Conservation (phyloP, 30 jellyfish, hydroid and myxozoan genomes). For the Chrysaora quinquecirrha region DNA sequence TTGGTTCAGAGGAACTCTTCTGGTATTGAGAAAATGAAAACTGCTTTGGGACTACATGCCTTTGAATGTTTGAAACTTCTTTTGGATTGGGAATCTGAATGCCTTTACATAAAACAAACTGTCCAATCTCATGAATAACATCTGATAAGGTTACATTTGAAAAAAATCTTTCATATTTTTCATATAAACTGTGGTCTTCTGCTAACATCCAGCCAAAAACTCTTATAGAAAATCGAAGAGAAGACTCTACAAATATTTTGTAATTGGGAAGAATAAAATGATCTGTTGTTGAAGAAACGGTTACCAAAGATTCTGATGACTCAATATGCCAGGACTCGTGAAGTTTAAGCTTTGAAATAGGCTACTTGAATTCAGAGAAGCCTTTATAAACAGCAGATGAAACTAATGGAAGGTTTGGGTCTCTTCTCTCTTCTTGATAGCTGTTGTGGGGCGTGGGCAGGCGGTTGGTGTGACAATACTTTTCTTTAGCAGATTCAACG, state of each 20-base stretch:
- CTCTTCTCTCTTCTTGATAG: slow-evolving; percentile 44
- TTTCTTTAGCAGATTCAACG: slow-evolving; percentile 41
- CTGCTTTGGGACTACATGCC: slow-evolving; percentile 21
- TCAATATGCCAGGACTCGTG: slow-evolving; percentile 23
- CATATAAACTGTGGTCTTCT: neutral
- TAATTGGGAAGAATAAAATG: neutral
- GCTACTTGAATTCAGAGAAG: slow-evolving; percentile 8
- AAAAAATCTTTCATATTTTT: slow-evolving; percentile 6
- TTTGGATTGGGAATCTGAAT: neutral
- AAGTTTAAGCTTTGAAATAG: slow-evolving; percentile 9
- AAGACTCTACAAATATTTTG: slow-evolving; percentile 9
- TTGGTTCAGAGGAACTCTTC: neutral
- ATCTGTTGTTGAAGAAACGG: neutral
- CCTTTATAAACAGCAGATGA: no score
- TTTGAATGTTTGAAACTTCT: neutral
- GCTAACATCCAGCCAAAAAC: slow-evolving; percentile 29
- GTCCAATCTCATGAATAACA: neutral
- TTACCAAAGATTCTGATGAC: slow-evolving; percentile 9
- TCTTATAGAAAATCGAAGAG: neutral
- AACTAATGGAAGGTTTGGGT: neutral
- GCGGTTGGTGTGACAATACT: neutral
- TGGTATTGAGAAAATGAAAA: slow-evolving; percentile 2
- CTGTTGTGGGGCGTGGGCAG: slow-evolving; percentile 16
- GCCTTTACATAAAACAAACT: slow-evolving; percentile 2
- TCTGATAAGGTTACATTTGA: slow-evolving; percentile 18